Base-by-base conservation (phyloP, 2,113 vertebrate species). In the Perca schrenkii region DNA sequence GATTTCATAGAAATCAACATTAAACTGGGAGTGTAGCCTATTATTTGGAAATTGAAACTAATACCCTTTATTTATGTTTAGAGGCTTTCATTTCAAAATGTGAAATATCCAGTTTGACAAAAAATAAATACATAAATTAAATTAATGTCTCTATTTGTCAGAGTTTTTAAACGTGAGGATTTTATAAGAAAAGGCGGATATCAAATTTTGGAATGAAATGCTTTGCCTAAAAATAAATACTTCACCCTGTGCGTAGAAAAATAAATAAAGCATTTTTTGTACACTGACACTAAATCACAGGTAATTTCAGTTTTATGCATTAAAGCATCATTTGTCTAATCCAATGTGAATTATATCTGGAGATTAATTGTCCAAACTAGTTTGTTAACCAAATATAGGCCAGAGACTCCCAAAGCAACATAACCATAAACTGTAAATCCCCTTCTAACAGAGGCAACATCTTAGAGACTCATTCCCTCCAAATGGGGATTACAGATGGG, bases 1-100 rank as follows among this genome's bases (percentile, higher is more conserved):
- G 86, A 95, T 96, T 96, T 96, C 95, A 95, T 64, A 94, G 95
- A 95, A 96, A 96, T 96, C 94, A 94, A 86, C 89, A 16, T 75
- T 58, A 62, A 61, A 66, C 63, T 54, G 84, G 79, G 87, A 89
- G 80, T 79, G 62, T 77, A 60, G 71, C 84, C 75, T 77, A 11
- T 47, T 5, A 36, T 47, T 5, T 31, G 28, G 11, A 77, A 78
- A 85, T 74, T 34, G 19, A 88, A 69, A 68, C 49, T 19, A 52
- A 84, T 64, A n/a, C 46, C 62, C 12, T 57, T 25, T 25, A 25
- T 25, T 25, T 25, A 25, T 12, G 36, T 54, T 57, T 56, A 22
- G 53, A 72, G 14, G 13, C 5, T 56, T 63, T 75, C 40, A 65
- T 76, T 75, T 63, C 31, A 67, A 87, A 74, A 68, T 68, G 50